Evolutionary conservation across 2,888 invertebrate genomes (phyloP).

Genomic region (Halictus ligatus): DNA sequence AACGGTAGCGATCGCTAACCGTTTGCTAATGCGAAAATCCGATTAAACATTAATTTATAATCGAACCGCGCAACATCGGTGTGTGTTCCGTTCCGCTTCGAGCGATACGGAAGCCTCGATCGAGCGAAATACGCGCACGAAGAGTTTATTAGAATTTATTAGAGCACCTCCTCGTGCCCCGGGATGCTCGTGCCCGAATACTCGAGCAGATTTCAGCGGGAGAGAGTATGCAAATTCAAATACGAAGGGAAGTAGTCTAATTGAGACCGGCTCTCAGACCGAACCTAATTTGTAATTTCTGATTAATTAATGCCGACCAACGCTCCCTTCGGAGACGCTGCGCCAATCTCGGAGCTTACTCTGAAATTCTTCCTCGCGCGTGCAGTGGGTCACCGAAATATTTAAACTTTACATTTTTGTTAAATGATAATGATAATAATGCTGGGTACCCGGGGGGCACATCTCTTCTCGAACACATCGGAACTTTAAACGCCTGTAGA

Average conservation of each 20-base stretch:
- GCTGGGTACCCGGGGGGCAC: too few species aligned
- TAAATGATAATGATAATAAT: too few species aligned
- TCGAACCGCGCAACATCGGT: conserved; percentile 12
- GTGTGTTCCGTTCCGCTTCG: too few species aligned
- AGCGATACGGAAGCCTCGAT: too few species aligned
- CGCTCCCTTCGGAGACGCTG: neutral
- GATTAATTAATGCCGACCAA: neutral
- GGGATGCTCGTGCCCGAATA: neutral
- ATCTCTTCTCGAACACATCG: too few species aligned
- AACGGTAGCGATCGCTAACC: conserved; percentile 51
- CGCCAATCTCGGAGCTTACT: neutral
- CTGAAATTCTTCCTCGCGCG: neutral
- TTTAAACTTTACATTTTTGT: neutral
- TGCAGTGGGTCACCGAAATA: neutral
- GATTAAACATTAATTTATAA: conserved; percentile 51
- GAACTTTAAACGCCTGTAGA: too few species aligned
- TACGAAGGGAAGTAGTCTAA: neutral
- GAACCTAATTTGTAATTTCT: neutral
- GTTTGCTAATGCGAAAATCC: conserved; percentile 49
- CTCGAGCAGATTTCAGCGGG: neutral
- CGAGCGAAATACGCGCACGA: too few species aligned
- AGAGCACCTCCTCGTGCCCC: neutral
- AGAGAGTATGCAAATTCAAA: neutral
- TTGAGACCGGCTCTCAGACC: neutral
- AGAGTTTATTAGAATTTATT: neutral